These are phyloP conservation scores for Meloe dianella DNA, from an alignment of 2,888 invertebrate genomes.

Conservation along the genomic window DNA sequence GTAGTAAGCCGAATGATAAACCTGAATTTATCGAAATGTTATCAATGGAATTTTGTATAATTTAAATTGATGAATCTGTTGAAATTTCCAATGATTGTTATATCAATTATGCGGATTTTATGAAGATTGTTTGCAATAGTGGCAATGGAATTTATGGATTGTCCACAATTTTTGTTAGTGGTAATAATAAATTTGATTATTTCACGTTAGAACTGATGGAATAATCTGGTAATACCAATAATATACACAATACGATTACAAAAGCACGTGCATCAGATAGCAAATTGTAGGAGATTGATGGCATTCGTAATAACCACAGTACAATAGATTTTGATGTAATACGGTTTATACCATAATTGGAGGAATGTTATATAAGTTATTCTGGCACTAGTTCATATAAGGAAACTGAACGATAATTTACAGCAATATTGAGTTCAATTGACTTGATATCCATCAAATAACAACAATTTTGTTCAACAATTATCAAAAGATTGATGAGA, in stretches of 20 bases:
- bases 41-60: neutral
- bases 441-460: no score
- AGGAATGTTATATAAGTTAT: neutral
- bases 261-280: constrained; percentile 25
- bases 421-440: no score
- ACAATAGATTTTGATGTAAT: neutral
- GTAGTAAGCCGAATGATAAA: neutral
- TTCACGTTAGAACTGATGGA: constrained; percentile 52
- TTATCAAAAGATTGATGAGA: no score
- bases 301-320: constrained; percentile 9
- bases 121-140: neutral
- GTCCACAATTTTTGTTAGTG: no score
- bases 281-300: constrained; percentile 28
- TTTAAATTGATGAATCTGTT: neutral
- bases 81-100: neutral
- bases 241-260: constrained; percentile 43
- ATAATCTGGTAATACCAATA: constrained; percentile 50
- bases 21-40: neutral
- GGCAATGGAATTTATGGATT: no score
- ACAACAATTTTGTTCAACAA: no score
- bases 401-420: no score
- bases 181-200: constrained; percentile 39
- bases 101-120: neutral
- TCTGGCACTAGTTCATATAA: no score
- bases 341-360: neutral